Evolutionary conservation across 1,140 invertebrate species (phyloP).

Genomic region (Bilobella aurantiaca): DNA sequence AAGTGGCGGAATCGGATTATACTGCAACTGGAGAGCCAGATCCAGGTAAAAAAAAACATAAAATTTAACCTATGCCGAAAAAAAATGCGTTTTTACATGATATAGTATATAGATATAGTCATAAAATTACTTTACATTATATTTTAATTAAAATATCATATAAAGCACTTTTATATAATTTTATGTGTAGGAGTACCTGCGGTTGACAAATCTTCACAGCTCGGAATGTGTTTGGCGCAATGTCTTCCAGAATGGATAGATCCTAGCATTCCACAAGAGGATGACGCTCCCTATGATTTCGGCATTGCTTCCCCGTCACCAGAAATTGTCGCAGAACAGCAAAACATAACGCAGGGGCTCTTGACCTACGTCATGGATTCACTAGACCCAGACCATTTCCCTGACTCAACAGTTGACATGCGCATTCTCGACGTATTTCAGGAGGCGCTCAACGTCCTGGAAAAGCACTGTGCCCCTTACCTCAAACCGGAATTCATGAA

Average conservation of each 20-base stretch:
- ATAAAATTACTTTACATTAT: no score
- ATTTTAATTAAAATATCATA: no score
- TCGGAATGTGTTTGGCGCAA: not conserved
- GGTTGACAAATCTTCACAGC: not conserved
- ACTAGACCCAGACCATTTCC: not conserved
- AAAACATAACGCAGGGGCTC: not conserved
- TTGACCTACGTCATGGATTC: not conserved
- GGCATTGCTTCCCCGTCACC: not conserved
- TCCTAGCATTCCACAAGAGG: not conserved
- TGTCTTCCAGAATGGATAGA: not conserved
- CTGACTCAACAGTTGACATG: not conserved
- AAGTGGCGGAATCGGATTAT: no score
- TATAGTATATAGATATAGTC: no score
- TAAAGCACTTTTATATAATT: not conserved
- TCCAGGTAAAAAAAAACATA: no score
- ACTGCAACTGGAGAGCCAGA: no score
- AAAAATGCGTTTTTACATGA: no score
- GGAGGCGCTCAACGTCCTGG: not conserved
- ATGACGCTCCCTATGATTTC: not conserved
- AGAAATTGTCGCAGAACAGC: not conserved
- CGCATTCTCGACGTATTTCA: not conserved
- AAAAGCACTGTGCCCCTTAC: not conserved
- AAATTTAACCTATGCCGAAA: no score
- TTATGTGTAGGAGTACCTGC: not conserved
- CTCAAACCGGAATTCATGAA: not conserved